Evolutionary conservation across 1,140 invertebrate genomes (phyloP), one percentile per base, ranked within the genome.

Genomic region (Bombus affinis): DNA sequence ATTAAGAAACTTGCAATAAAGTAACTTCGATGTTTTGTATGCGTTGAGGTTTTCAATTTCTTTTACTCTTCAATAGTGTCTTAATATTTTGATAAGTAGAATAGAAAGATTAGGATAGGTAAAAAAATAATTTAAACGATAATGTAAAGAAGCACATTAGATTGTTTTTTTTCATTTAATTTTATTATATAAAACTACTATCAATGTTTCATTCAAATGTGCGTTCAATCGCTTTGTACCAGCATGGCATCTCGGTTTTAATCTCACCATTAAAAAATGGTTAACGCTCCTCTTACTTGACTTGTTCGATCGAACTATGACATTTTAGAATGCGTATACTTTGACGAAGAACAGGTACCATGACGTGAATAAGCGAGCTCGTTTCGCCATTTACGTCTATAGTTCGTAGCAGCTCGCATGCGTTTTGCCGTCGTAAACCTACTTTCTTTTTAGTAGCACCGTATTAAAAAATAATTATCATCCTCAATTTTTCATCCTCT

Each of bases 141-240:
- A 57, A 22, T 68, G 32, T 47, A 74, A 75, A 15, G 13, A 76
- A 53, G 47, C 1, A 76, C 15, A 32, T 22, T 47, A n/a, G 12
- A 10, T 78, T 65, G 37, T 59, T 44, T 42, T 18, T 18, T 32
- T 70, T 81, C 35, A 66, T 68, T 18, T 10, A 37, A 78, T 76
- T 88, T 91, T 91, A 91, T 91, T 90, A 68, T 90, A 91, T 78
- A 91, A 91, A 90, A 90, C 88, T 86, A 88, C 78, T 53, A 91
- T 84, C 35, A n/a, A 65, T 73, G 57, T 78, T 78, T 83, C 72
- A 35, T 65, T 87, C 65, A 83, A 82, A 80, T 89, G 80, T 89
- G 76, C 88, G 73, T 86, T 74, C 68, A 89, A 66, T 75, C 79
- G 78, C 59, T 77, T 81, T 57, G 57, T 32, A 81, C 79, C 72